Conservation (phyloP, 2,888 invertebrate genomes). For the Idaea straminata region DNA sequence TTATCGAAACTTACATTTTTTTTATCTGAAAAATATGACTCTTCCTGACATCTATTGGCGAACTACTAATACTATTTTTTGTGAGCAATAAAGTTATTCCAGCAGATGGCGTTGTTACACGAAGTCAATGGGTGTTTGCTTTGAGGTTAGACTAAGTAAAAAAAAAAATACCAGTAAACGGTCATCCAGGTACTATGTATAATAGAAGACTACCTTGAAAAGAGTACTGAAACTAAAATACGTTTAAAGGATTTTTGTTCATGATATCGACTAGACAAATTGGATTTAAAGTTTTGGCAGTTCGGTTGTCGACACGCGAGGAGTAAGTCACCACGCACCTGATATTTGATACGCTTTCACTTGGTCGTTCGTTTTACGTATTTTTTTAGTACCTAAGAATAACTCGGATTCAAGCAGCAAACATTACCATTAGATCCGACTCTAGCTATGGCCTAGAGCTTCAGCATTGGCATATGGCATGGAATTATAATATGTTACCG, state of each 20-base stretch:
- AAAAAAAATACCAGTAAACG: too few relatives aligned
- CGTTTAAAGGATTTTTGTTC: conserved; percentile 48
- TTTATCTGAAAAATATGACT: too few relatives aligned
- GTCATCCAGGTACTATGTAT: too few relatives aligned
- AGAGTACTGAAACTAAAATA: conserved; percentile 16
- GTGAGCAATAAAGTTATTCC: too few relatives aligned
- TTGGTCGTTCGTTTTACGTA: conserved; percentile 12
- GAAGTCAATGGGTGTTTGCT: too few relatives aligned
- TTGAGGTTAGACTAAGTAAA: too few relatives aligned
- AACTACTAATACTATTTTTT: too few relatives aligned
- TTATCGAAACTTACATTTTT: too few relatives aligned
- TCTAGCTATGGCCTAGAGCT: not conserved
- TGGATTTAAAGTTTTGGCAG: conserved; percentile 65
- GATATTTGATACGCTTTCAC: conserved; percentile 47
- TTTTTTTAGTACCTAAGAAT: not conserved
- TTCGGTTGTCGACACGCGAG: conserved; percentile 56
- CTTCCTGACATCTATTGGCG: too few relatives aligned
- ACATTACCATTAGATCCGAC: not conserved
- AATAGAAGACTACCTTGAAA: too few relatives aligned
- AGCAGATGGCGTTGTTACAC: too few relatives aligned
- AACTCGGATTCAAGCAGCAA: not conserved
- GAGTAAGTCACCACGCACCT: conserved; percentile 35
- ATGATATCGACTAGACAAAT: conserved; percentile 46
- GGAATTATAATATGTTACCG: too few relatives aligned
- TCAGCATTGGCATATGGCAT: not conserved